Conservation (phyloP, 2,888 invertebrate genomes). For the Drosophila histrio region DNA sequence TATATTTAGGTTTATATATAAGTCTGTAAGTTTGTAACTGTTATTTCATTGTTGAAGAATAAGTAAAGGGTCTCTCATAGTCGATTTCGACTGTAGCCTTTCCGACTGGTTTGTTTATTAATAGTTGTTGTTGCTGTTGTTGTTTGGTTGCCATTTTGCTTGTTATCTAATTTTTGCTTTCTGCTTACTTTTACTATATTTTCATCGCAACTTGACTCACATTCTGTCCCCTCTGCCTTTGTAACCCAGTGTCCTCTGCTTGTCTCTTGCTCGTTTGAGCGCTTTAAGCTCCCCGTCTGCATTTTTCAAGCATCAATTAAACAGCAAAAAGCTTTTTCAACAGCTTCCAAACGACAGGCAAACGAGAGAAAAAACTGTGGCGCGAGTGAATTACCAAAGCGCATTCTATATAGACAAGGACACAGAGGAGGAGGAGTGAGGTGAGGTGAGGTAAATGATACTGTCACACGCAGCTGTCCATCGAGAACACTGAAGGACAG, state of each 20-base stretch:
- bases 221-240: not conserved
- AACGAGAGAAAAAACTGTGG: slow-evolving; percentile 4
- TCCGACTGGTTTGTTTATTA: not conserved
- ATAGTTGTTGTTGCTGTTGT: slow-evolving; percentile 3
- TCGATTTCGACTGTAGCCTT: too few species aligned
- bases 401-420: not conserved
- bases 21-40: too few species aligned
- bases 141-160: slow-evolving; percentile 26
- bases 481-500: slow-evolving; percentile 12
- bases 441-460: not conserved
- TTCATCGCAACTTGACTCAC: slow-evolving; percentile 30
- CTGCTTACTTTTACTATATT: slow-evolving; percentile 35
- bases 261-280: slow-evolving; percentile 9
- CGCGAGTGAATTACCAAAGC: slow-evolving; percentile 24
- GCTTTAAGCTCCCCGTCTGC: slow-evolving; percentile 42
- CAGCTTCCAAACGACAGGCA: slow-evolving; percentile 14
- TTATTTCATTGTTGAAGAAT: too few species aligned
- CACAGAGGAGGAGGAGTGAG: not conserved
- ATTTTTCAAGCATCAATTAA: slow-evolving; percentile 63
- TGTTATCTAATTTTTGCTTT: slow-evolving; percentile 50
- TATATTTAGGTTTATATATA: too few species aligned
- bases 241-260: not conserved
- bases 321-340: slow-evolving; percentile 45
- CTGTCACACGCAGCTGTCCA: slow-evolving; percentile 17
- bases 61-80: too few species aligned